Conservation (phyloP, 2,797 vertebrate species). For the Sebastes steindachneri region DNA sequence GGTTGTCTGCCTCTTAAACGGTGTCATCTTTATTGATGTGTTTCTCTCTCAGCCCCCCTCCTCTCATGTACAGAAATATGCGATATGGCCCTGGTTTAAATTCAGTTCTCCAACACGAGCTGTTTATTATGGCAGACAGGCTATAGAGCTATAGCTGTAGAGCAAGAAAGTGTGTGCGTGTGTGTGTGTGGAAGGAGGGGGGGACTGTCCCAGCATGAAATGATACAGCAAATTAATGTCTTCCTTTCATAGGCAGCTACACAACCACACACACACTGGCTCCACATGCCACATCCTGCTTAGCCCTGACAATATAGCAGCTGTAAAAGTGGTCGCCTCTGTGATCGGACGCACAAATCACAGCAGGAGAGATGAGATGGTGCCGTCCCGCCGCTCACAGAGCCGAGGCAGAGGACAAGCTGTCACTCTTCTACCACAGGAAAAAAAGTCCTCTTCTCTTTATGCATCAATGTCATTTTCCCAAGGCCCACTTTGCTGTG, state of each 20-base stretch:
- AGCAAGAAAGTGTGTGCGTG: conserved; percentile 15
- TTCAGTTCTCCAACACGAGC: conserved; percentile 80
- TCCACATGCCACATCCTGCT: conserved; percentile 71
- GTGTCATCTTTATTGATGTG: conserved; percentile 86
- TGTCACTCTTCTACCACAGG: conserved; percentile 64
- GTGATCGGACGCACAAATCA: conserved; percentile 82
- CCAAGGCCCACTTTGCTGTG: conserved; percentile 6
- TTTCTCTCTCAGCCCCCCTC: conserved; percentile 63
- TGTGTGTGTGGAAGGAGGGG: background rate
- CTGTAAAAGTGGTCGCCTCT: conserved; percentile 79
- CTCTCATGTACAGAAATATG: conserved; percentile 75
- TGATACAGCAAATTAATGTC: conserved; percentile 85
- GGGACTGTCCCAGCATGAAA: conserved; percentile 75
- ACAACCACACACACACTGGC: conserved; percentile 42
- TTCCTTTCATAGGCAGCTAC: conserved; percentile 73
- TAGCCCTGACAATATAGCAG: conserved; percentile 72
- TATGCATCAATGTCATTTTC: conserved; percentile 48
- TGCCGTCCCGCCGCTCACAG: conserved; percentile 39
- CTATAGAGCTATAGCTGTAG: conserved; percentile 55
- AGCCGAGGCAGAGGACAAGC: conserved; percentile 67
- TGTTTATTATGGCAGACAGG: conserved; percentile 83
- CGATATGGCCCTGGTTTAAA: conserved; percentile 82
- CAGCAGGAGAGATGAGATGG: conserved; percentile 63
- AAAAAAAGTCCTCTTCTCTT: conserved; percentile 26
- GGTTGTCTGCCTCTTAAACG: conserved; percentile 88